Evolutionary conservation across 2,888 invertebrate genomes (phyloP), one percentile per base, ranked within the genome.

Genomic region (Ophion slaviceki): DNA sequence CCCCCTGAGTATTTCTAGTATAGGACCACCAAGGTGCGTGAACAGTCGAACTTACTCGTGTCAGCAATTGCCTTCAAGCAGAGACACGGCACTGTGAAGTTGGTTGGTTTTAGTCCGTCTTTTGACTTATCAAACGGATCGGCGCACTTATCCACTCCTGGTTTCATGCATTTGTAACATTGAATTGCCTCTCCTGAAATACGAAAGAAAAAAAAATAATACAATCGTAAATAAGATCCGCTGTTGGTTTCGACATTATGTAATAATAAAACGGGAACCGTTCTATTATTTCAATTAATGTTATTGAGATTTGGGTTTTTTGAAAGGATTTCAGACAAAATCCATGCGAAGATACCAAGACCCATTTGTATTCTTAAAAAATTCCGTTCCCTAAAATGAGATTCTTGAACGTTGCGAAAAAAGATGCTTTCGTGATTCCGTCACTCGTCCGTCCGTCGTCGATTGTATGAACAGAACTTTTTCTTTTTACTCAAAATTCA

Each of bases 121-220:
- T 45, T 28, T n/a, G 28, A 32, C 32, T 32, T 24, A 66, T 80
- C 45, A 40, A 80, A 59, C n/a, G 59, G n/a, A 61, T 74, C 74
- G 14, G 40, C 40, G 45, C 74, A 74, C 7, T 24, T 78, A 45
- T 20, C 3, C 36, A 53, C 40, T 1, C 2, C 2, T 28, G 3
- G 7, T 36, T 6, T 5, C 2, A 10, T 0, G 47, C 80, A 80
- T 4, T 7, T 0, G 28, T 80, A 67, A 74, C 80, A 80, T 32
- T 68, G 24, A 40, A 45, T 2, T 10, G 74, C 80, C 11, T 80
- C 32, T 14, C 66, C 80, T 80, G 57, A 53, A 64, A 66, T 62
- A 10, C 4, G 10, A 67, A 24, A 70, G 4, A 47, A 32, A 24
- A 62, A 61, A 53, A 24, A 62, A 59, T 7, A 59, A 36, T 10